These are phyloP conservation scores for Porites cylindrica DNA, from an alignment of 92 coral and sea anemone genomes.

Conservation along the genomic window DNA sequence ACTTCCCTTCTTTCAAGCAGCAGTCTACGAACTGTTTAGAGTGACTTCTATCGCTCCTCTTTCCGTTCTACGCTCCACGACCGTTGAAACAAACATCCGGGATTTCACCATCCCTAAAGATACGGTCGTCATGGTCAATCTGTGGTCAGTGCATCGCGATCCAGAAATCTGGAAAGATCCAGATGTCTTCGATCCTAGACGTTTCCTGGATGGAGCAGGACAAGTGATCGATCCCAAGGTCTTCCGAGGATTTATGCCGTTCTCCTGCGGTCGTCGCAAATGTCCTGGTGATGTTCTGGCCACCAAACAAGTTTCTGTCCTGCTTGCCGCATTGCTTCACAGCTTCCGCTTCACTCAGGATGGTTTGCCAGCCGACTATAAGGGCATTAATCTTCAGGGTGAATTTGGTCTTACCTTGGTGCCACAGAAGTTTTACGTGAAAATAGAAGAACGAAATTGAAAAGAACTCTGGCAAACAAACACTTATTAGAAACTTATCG, in stretches of 20 bases:
- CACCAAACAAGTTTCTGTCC: slow-evolving; percentile 3
- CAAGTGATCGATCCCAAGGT: slow-evolving; percentile 48
- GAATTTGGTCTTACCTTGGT: slow-evolving; percentile 20
- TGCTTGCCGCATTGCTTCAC: slow-evolving; percentile 50
- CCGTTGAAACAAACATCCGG: slow-evolving; percentile 57
- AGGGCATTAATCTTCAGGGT: slow-evolving; percentile 55
- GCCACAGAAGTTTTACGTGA: slow-evolving; percentile 36
- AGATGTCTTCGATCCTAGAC: slow-evolving; percentile 74
- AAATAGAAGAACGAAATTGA: slow-evolving; percentile 33
- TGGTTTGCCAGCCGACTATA: slow-evolving; percentile 49
- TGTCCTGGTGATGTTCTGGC: slow-evolving; percentile 61
- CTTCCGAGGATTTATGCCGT: slow-evolving; percentile 56
- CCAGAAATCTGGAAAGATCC: slow-evolving; percentile 78
- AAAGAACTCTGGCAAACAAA: not conserved
- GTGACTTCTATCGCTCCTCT: slow-evolving; percentile 64
- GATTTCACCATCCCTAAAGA: slow-evolving; percentile 82
- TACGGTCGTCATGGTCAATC: slow-evolving; percentile 72
- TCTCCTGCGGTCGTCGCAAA: slow-evolving; percentile 56
- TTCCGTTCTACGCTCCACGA: slow-evolving; percentile 77
- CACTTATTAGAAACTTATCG: not conserved
- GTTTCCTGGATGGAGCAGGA: slow-evolving; percentile 72
- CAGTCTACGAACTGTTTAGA: slow-evolving; percentile 72
- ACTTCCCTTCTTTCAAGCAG: slow-evolving; percentile 76
- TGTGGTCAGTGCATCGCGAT: slow-evolving; percentile 80
- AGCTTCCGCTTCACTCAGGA: slow-evolving; percentile 54